Percentiles rank a stretch among this genome's conserved stretches.
Evolutionary conservation across 2,797 vertebrate species (phyloP).

Genomic region (Hydrocynus forskahlii): DNA sequence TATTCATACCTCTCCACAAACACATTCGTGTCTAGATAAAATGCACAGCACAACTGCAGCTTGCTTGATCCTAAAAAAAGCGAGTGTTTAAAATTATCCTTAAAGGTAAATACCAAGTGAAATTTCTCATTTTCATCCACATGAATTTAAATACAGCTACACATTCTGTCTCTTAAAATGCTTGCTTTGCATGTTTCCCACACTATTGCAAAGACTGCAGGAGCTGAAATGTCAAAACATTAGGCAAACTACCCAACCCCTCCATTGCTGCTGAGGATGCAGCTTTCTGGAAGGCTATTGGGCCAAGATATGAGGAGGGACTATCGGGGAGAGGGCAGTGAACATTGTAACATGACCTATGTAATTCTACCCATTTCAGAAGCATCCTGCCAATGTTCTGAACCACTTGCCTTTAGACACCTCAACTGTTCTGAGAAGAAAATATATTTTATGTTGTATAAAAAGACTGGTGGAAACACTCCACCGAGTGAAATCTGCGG

Average conservation of each 20-base stretch:
- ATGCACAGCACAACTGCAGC: too few relatives aligned
- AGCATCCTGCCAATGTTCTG: constrained; percentile 30
- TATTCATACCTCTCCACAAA: too few relatives aligned
- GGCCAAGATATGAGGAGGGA: constrained; percentile 55
- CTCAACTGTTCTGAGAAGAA: constrained; percentile 11
- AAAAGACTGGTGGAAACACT: constrained; percentile 6
- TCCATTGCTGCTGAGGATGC: constrained; percentile 22
- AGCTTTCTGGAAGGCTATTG: constrained; percentile 34
- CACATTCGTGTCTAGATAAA: too few relatives aligned
- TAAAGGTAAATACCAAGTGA: neutral
- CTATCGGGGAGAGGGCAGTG: constrained; percentile 55
- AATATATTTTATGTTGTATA: constrained; percentile 8
- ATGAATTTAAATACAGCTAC: neutral
- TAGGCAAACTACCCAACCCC: neutral
- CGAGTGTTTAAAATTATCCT: neutral
- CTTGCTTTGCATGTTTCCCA: neutral
- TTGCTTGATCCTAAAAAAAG: neutral
- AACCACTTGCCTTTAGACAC: constrained; percentile 24
- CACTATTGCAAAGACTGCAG: neutral
- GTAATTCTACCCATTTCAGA: constrained; percentile 73
- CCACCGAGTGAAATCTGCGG: constrained; percentile 17
- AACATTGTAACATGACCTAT: constrained; percentile 79
- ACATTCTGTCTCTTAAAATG: neutral
- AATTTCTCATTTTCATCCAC: too few relatives aligned
- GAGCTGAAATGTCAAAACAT: neutral